Evolutionary conservation across 35 echinoderm and acorn worm species (phyloP), one percentile per base, ranked within the genome.

Genomic region (Patiria miniata): DNA sequence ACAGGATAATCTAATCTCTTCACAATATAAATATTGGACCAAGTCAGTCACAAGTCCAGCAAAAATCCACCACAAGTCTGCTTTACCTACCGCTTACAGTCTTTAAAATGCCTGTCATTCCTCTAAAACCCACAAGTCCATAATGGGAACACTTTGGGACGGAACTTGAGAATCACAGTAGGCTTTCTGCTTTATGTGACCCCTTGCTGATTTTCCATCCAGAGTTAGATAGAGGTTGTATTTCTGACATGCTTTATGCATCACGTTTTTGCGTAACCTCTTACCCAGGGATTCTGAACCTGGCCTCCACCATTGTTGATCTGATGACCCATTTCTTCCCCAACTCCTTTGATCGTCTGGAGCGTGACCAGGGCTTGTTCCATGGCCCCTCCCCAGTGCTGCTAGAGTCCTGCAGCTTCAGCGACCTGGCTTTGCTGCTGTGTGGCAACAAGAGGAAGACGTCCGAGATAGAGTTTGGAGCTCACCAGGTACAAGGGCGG

Each of bases 401-500:
- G 18, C 80, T 90, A 28, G 88, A 90, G 77, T 90, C 81, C 15
- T 84, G 88, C 54, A 84, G 81, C 65, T 77, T 77, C 81, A 90
- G 88, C 84, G 88, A 90, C 33, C 50, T 90, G 34, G 88, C 88
- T 36, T 12, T 85, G 68, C 40, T 90, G 10, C 81, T 90, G 2
- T 42, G 88, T 50, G 88, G 88, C 28, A 90, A 78, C 61, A 90
- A 90, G 37, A 60, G 88, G 50, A 90, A 90, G 37, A 90, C 88
- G 54, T 90, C 88, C n/a, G 81, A 90, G 78, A 90, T 90, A n/a
- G 88, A 90, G 38, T 90, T 90, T 79, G 88, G 88, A 15, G 88
- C 88, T 68, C 88, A 90, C 39, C 88, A 90, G 88, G 88, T 90
- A n/a, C n/a, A n/a, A n/a, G n/a, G n/a, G n/a, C n/a, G n/a, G n/a